Conservation (phyloP, 2,113 vertebrate genomes). For the Bothrops jararaca region DNA sequence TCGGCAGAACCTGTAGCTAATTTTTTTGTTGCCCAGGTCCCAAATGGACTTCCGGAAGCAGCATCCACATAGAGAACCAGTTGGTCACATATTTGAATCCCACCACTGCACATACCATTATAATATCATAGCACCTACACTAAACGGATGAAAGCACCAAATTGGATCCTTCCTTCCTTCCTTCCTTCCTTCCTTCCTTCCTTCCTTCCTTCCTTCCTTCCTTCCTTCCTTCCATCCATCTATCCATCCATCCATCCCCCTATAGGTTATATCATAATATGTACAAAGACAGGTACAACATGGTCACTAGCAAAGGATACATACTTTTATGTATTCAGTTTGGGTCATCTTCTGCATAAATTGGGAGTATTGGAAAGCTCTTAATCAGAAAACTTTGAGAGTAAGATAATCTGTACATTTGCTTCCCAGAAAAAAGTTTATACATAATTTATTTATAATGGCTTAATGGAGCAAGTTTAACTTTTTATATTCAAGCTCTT, state of each 20-base stretch:
- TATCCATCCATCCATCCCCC: background rate
- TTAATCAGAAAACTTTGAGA: background rate
- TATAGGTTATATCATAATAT: background rate
- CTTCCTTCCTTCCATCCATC: fast-evolving
- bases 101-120: background rate
- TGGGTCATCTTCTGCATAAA: background rate
- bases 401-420: background rate
- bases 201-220: too few relatives aligned
- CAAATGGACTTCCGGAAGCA: too few relatives aligned
- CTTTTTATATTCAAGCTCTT: background rate
- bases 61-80: too few relatives aligned
- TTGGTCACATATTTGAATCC: too few relatives aligned
- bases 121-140: background rate
- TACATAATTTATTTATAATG: background rate
- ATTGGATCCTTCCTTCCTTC: background rate
- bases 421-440: background rate
- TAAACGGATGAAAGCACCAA: background rate
- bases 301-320: background rate
- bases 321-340: background rate
- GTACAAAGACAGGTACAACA: background rate
- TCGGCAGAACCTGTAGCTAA: too few relatives aligned
- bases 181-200: background rate
- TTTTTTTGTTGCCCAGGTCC: too few relatives aligned
- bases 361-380: background rate
- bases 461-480: background rate